A percentile compares a stretch with the other conserved stretches of the same genome.
Conservation (phyloP, 2,113 vertebrate genomes). For the Strix aluco region DNA sequence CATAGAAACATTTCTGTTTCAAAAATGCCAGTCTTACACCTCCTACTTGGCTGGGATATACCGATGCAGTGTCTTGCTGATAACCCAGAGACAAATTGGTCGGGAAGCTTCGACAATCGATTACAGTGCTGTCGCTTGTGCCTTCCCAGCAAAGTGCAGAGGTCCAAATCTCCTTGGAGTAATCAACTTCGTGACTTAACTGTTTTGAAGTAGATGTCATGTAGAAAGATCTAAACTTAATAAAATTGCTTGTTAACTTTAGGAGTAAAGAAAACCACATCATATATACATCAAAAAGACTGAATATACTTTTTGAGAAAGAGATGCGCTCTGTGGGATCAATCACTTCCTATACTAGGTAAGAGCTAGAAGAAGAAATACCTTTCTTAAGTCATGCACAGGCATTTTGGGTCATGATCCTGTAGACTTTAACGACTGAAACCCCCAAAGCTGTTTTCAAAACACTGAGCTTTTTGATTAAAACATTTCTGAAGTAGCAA, state of each 20-base stretch:
- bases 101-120: background rate
- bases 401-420: background rate
- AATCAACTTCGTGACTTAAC: background rate
- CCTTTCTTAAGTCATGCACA: background rate
- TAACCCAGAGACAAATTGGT: background rate
- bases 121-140: background rate
- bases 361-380: background rate
- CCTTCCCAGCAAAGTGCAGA: background rate
- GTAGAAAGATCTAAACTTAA: background rate
- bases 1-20: background rate
- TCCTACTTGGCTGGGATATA: background rate
- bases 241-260: background rate
- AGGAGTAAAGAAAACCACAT: background rate
- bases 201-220: background rate
- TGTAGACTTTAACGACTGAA: background rate
- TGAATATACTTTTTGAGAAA: background rate
- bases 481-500: background rate
- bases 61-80: background rate
- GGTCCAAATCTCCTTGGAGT: background rate
- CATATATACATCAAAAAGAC: fast-evolving
- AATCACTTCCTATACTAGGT: background rate
- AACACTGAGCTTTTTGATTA: background rate
- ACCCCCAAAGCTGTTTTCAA: background rate
- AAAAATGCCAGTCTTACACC: background rate
- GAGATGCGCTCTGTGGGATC: background rate